Percentiles rank a stretch among this genome's conserved stretches.
Evolutionary conservation across 2,113 vertebrate genomes (phyloP).

Genomic region (Phasianus colchicus): DNA sequence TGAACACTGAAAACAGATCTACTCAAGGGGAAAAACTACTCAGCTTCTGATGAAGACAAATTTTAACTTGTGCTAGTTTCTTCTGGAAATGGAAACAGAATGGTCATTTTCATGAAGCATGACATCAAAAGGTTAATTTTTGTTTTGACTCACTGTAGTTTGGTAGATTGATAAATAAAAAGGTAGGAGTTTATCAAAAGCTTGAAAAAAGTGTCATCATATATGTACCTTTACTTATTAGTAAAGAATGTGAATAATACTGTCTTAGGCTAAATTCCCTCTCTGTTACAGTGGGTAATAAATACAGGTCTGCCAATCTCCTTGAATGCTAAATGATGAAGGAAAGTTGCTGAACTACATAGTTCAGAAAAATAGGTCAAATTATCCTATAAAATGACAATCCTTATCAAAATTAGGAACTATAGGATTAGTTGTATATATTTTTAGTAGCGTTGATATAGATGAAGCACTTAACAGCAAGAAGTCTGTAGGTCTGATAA

Average conservation of each 20-base stretch:
- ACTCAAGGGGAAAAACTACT: not conserved
- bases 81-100: not conserved
- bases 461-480: not conserved
- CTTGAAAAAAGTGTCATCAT: not conserved
- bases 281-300: not conserved
- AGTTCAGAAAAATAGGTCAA: not conserved
- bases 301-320: not conserved
- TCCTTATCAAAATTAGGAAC: not conserved
- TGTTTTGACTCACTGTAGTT: not conserved
- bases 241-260: not conserved
- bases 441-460: not conserved
- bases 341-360: not conserved
- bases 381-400: not conserved
- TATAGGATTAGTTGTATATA: not conserved
- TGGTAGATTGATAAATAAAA: not conserved
- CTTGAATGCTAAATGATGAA: not conserved
- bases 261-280: not conserved
- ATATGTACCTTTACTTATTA: not conserved
- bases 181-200: not conserved
- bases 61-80: not conserved
- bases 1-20: not conserved
- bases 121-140: not conserved
- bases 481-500: not conserved
- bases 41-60: not conserved
- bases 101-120: not conserved